Evolutionary conservation across 2,888 invertebrate species (phyloP), one percentile per base, ranked within the genome.

Genomic region (Acanthococcus lagerstroemiae): DNA sequence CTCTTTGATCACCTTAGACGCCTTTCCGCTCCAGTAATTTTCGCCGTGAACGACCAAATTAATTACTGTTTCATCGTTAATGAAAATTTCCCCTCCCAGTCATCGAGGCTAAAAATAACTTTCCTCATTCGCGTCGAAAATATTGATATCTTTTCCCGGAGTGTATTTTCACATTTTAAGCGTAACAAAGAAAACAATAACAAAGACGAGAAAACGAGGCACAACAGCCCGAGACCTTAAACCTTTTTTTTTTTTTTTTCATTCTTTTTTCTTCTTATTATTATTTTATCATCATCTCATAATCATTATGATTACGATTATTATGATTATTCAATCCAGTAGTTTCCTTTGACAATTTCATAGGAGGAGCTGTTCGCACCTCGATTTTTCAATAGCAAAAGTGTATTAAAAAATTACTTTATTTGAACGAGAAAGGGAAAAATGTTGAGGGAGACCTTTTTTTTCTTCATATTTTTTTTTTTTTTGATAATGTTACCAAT

Each of bases 381-480:
- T 58, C 27, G 58, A 9, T 25, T 25, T 22, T 25, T 25, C 4
- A n/a, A n/a, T n/a, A n/a, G n/a, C n/a, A n/a, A n/a, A n/a, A n/a
- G n/a, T n/a, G n/a, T n/a, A n/a, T n/a, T n/a, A n/a, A n/a, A n/a
- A n/a, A n/a, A n/a, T n/a, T n/a, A n/a, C n/a, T n/a, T n/a, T 4
- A 19, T 21, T 52, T 6, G 24, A n/a, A 46, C 25, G 46, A 58
- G 25, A 58, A 22, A 19, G 22, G 15, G 48, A 46, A 58, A 58
- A 58, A 48, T 58, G 45, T 45, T 58, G 26, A 58, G 45, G 25
- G 26, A 58, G 58, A 58, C 58, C 58, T 58, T 58, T 58, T 45
- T 48, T 17, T 45, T 57, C 46, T 58, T 58, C 46, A 58, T 58
- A 26, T 58, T 58, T 57, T 48, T 45, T 7, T 45, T 17, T 15